Evolutionary conservation across 2,888 invertebrate species (phyloP).

Genomic region (Conops quadrifasciatus): DNA sequence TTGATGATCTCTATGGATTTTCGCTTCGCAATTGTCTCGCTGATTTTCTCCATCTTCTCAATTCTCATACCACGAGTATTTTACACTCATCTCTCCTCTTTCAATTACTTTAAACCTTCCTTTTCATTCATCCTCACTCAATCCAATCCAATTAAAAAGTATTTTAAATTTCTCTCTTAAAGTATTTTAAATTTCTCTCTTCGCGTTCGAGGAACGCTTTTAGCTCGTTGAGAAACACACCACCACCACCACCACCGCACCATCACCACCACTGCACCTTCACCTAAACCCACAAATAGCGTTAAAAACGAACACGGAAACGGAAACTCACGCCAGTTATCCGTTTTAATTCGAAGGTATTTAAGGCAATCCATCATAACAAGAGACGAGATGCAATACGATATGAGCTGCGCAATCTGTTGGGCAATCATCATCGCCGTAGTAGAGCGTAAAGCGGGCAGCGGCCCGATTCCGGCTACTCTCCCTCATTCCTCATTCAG

Average conservation of each 20-base stretch:
- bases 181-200: slow-evolving; percentile 44
- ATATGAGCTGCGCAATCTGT: slow-evolving; percentile 62
- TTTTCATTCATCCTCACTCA: neutral
- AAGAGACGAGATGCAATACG: slow-evolving; percentile 55
- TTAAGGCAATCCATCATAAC: slow-evolving; percentile 62
- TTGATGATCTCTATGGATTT: no score
- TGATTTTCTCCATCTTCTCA: no score
- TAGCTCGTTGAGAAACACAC: neutral
- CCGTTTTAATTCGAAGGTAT: slow-evolving; percentile 64
- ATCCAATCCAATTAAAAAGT: slow-evolving; percentile 55
- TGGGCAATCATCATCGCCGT: slow-evolving; percentile 52
- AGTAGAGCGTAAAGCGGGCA: slow-evolving; percentile 41
- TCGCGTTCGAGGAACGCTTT: slow-evolving; percentile 18
- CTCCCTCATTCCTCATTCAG: slow-evolving; percentile 33
- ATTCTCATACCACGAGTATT: no score
- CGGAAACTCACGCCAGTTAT: slow-evolving; percentile 51
- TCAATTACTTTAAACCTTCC: no score
- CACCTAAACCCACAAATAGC: neutral
- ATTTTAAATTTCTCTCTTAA: slow-evolving; percentile 42
- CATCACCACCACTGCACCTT: slow-evolving; percentile 25
- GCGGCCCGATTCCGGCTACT: slow-evolving; percentile 53
- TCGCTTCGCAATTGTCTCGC: no score
- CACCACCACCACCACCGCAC: neutral
- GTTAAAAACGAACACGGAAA: slow-evolving; percentile 14
- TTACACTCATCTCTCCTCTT: no score